These are phyloP conservation scores for Prunella strophiata DNA, from an alignment of 2,797 vertebrate species.

Conservation along the genomic window DNA sequence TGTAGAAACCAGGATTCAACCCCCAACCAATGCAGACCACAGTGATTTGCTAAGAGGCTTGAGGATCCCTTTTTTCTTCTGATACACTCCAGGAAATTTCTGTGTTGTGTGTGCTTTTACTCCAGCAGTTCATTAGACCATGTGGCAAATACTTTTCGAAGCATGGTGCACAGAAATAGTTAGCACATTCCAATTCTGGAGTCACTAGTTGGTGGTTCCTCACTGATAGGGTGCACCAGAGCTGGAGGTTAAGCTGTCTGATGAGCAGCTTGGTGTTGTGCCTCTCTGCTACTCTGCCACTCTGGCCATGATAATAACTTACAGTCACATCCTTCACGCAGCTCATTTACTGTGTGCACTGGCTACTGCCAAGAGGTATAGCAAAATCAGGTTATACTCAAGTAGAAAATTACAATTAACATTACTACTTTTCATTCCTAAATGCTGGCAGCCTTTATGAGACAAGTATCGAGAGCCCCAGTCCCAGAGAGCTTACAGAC, in stretches of 20 bases:
- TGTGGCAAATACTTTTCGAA: not conserved
- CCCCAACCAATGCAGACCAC: not conserved
- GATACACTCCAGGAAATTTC: not conserved
- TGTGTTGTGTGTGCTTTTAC: not conserved
- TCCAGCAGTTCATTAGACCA: not conserved
- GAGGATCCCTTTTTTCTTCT: not conserved
- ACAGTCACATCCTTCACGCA: not conserved
- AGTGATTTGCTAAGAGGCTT: not conserved
- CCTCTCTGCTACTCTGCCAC: not conserved
- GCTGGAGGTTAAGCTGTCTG: not conserved
- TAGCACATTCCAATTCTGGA: not conserved
- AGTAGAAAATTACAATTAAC: conserved; percentile 31
- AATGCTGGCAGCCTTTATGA: not conserved
- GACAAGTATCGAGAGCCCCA: not conserved
- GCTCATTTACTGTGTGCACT: conserved; percentile 13
- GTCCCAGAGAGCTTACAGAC: conserved; percentile 17
- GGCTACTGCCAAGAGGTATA: conserved; percentile 48
- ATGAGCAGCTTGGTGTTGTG: not conserved
- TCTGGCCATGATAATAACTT: conserved; percentile 12
- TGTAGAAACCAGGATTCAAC: not conserved
- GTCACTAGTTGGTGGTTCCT: not conserved
- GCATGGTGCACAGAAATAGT: not conserved
- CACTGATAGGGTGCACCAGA: not conserved
- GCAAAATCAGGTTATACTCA: conserved; percentile 46
- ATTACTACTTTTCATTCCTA: not conserved